Conservation (phyloP, 2,888 invertebrate species). For the Neoascia interrupta region DNA sequence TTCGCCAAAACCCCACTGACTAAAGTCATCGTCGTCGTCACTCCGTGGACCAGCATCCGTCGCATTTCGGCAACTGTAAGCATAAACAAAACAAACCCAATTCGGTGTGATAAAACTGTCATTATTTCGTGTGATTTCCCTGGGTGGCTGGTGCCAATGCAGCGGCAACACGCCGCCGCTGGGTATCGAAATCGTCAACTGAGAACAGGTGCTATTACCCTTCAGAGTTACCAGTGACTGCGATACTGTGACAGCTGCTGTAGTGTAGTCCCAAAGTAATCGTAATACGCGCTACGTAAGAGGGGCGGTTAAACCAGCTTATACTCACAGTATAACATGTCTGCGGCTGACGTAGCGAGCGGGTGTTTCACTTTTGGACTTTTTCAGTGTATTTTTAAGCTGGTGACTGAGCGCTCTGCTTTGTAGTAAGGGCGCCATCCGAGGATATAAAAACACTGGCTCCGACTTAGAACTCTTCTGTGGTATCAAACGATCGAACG, state of each 20-base stretch:
- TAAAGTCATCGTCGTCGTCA: too few relatives aligned
- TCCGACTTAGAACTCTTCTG: conserved; percentile 64
- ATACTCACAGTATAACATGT: too few relatives aligned
- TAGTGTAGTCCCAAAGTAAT: too few relatives aligned
- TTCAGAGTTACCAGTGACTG: conserved; percentile 22
- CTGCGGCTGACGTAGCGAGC: conserved; percentile 37
- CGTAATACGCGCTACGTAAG: too few relatives aligned
- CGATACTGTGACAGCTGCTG: background rate
- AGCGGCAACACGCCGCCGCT: too few relatives aligned
- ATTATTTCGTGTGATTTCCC: conserved; percentile 29
- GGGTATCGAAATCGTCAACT: too few relatives aligned
- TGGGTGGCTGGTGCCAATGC: too few relatives aligned
- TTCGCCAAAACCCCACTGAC: too few relatives aligned
- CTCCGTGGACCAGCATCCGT: background rate
- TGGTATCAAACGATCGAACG: conserved; percentile 55
- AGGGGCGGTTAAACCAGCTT: too few relatives aligned
- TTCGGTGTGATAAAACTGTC: conserved; percentile 2
- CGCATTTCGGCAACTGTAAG: background rate
- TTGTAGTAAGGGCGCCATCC: conserved; percentile 43
- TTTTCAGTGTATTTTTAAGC: conserved; percentile 40
- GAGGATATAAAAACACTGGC: conserved; percentile 63
- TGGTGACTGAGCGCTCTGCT: background rate
- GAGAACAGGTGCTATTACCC: conserved; percentile 57
- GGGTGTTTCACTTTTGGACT: conserved; percentile 26
- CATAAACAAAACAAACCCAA: conserved; percentile 38